Base-by-base conservation (phyloP, 2,888 invertebrate species). In the Aspidapion aeneum region DNA sequence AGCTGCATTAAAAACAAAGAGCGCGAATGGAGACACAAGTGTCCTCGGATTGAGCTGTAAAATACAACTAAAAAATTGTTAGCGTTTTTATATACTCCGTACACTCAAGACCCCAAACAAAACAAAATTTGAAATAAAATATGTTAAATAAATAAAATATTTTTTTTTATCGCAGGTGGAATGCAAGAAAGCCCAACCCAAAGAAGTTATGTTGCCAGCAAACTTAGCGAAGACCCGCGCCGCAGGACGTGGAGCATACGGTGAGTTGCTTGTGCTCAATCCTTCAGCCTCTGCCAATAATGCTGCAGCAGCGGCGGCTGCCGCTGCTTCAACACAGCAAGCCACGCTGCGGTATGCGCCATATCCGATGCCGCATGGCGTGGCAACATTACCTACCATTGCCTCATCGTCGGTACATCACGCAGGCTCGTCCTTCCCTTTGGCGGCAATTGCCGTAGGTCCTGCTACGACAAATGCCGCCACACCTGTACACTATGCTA, bases 161-260 rank as follows among this genome's bases (percentile, higher is more conserved):
- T n/a, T n/a, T n/a, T n/a, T 65, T 66, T 67, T 71, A 73, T 82
- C 84, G 52, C 86, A 98, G 98, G 98, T 98, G 85, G 98, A 98
- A 87, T 98, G 98, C 87, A 98, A 98, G 90, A 98, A 98, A 85
- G 99, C 99, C 79, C 99, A 99, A 85, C 99, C 99, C 71, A 99
- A 99, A 87, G 99, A 99, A 87, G 98, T 99, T 77, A 99, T 99
- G 99, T 90, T 98, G 79, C 98, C 98, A 77, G 93, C 94, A 75
- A 95, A 94, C 83, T 84, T 95, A 85, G 94, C 94, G 78, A 95
- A 95, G 87, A 95, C 94, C 84, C 90, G 95, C 82, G 94, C 94
- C 81, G 93, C 94, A 77, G 94, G 94, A 76, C 91, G 95, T 84
- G 94, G 94, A 84, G 93, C 94, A 86, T 96, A 95, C 90, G 95